A percentile compares a stretch with the other conserved stretches of the same genome.
phyloP scores from a whole-genome alignment of 2,113 vertebrate genomes.

The Aleadryas rufinucha region DNA sequence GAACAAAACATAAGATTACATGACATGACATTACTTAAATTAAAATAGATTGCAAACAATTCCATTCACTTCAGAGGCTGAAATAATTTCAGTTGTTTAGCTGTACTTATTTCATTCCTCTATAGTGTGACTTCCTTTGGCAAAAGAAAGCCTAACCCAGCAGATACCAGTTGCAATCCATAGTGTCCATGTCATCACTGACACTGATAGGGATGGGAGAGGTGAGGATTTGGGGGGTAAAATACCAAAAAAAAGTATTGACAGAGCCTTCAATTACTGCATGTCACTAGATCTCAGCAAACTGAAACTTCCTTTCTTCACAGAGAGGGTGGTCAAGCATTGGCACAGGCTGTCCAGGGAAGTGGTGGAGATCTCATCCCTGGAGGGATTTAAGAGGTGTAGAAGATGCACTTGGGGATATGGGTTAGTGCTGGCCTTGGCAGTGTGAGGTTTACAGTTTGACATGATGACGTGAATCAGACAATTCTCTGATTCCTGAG shows the following conservation, averaged over 20 bases:
- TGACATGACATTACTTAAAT: neutral
- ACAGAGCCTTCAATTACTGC: neutral
- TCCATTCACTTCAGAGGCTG: neutral
- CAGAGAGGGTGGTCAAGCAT: neutral
- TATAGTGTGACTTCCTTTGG: neutral
- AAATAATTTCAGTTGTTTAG: neutral
- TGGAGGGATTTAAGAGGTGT: neutral
- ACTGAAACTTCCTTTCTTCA: neutral
- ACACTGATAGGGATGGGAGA: neutral
- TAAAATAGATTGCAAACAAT: neutral
- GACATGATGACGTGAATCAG: neutral
- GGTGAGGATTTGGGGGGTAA: fast-evolving
- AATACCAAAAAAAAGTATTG: neutral
- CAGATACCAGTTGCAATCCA: neutral
- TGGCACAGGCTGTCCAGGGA: neutral
- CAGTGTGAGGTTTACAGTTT: neutral
- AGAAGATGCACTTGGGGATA: neutral
- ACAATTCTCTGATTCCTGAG: neutral
- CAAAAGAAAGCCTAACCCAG: neutral
- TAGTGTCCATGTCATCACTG: neutral
- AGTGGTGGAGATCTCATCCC: neutral
- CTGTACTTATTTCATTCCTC: neutral
- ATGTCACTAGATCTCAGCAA: neutral
- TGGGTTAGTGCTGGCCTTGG: neutral
- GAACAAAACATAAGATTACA: neutral